Base-by-base conservation (phyloP, 2,113 vertebrate genomes). In the Ornithorhynchus anatinus region DNA sequence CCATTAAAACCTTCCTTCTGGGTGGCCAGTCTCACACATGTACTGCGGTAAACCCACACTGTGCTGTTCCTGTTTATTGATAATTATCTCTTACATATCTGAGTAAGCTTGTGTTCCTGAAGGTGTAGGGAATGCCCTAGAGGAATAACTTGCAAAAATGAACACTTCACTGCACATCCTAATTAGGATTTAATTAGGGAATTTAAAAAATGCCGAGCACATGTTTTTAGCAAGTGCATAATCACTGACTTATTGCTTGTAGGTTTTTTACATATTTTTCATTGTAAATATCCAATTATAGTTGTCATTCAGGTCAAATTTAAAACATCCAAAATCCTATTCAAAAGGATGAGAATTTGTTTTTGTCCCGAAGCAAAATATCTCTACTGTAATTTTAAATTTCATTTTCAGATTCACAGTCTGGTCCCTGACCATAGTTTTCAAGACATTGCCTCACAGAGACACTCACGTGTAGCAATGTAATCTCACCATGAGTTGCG, bases 171-270 rank as follows among this genome's bases (percentile, higher is more conserved):
- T 86, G 84, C 84, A 91, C 85, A 89, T 91, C 72, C 77, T 93
- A 93, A 93, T 93, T 92, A 92, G 85, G 71, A 91, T 89, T 92
- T 92, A 92, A 94, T 93, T 92, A 93, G 89, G 80, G 82, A 81
- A 91, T 91, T 86, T 1, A 19, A 61, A 90, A 93, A 91, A 90
- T 85, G 85, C 84, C 69, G 6, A 89, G 68, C 84, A 81, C 86
- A 81, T 89, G 77, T 88, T 89, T 91, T 89, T 78, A 81, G 81
- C 63, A 79, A 92, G 71, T 84, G 59, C 60, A 81, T 88, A 90
- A 90, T 90, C 88, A 91, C 25, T 74, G 85, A 82, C 60, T 84
- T 84, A 88, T 35, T 80, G 86, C 84, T 90, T 86, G 56, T 87
- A 80, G 86, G 77, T 81, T 79, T 31, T 52, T 6, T 86, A 83